Evolutionary conservation across 2,797 vertebrate species (phyloP).

Genomic region (Dicrostonyx torquatus): DNA sequence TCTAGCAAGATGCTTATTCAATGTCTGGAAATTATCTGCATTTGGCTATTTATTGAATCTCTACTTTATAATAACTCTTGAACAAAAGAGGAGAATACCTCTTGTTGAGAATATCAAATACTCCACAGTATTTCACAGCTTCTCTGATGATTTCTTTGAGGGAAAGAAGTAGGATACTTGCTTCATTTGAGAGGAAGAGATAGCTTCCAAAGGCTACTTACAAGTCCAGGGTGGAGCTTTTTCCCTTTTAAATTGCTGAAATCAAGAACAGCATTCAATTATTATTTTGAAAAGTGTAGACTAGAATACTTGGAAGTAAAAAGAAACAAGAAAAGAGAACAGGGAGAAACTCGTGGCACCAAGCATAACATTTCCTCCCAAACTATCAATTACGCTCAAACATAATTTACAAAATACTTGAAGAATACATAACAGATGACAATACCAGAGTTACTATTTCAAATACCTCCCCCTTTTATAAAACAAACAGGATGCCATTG

Average conservation of each 20-base stretch:
- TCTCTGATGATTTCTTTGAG: slow-evolving; percentile 32
- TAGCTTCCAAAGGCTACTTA: slow-evolving; percentile 8
- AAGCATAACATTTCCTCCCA: not conserved
- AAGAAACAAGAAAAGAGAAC: not conserved
- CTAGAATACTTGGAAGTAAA: not conserved
- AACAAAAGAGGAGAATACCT: slow-evolving; percentile 40
- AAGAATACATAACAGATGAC: not conserved
- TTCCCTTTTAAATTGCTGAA: not conserved
- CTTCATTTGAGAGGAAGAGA: slow-evolving; percentile 22
- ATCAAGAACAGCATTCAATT: not conserved
- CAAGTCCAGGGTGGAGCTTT: not conserved
- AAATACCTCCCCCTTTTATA: not conserved
- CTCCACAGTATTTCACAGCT: slow-evolving; percentile 46
- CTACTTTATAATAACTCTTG: slow-evolving; percentile 33
- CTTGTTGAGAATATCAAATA: slow-evolving; percentile 7
- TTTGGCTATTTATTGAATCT: slow-evolving; percentile 27
- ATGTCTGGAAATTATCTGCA: not conserved
- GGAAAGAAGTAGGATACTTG: not conserved
- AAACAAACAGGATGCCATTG: not conserved
- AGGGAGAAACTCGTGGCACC: not conserved
- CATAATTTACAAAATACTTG: not conserved
- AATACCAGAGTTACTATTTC: not conserved
- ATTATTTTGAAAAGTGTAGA: not conserved
- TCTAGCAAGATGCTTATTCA: slow-evolving; percentile 18
- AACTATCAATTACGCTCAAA: not conserved